Conservation (phyloP, 2,888 invertebrate species). For the Mimas tiliae region DNA sequence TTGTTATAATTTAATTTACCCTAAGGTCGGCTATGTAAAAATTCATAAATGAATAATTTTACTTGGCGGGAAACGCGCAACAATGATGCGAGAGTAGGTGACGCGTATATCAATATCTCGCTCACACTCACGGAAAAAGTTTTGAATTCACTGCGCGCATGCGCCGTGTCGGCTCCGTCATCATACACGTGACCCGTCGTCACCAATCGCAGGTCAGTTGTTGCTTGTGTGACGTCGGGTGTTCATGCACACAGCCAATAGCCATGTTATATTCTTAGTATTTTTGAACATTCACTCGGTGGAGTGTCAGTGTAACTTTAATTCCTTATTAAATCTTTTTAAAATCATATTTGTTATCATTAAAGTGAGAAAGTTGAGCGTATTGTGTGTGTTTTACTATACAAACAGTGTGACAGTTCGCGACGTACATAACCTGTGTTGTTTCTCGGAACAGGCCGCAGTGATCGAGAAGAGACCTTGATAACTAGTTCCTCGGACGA, state of each 20-base stretch:
- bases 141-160: constrained; percentile 66
- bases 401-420: constrained; percentile 55
- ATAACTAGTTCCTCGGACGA: constrained; percentile 84
- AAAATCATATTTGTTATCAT: not conserved
- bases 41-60: not conserved
- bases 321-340: constrained; percentile 5
- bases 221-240: constrained; percentile 61
- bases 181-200: constrained; percentile 60
- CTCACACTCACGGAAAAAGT: constrained; percentile 60
- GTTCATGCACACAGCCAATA: constrained; percentile 56
- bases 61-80: constrained; percentile 25
- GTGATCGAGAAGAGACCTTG: constrained; percentile 82
- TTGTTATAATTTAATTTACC: too few relatives aligned
- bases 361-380: constrained; percentile 9
- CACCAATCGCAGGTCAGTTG: constrained; percentile 65
- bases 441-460: constrained; percentile 78
- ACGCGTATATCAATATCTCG: constrained; percentile 36
- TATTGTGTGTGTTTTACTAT: constrained; percentile 29
- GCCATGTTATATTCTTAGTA: constrained; percentile 52
- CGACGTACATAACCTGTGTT: constrained; percentile 66
- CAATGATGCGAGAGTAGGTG: not conserved
- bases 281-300: constrained; percentile 58
- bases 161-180: constrained; percentile 57
- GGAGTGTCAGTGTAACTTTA: constrained; percentile 23
- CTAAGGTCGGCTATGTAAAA: too few relatives aligned